phyloP scores from a whole-genome alignment of 2,113 vertebrate genomes.

The Tretioscincus oriximinensis region DNA sequence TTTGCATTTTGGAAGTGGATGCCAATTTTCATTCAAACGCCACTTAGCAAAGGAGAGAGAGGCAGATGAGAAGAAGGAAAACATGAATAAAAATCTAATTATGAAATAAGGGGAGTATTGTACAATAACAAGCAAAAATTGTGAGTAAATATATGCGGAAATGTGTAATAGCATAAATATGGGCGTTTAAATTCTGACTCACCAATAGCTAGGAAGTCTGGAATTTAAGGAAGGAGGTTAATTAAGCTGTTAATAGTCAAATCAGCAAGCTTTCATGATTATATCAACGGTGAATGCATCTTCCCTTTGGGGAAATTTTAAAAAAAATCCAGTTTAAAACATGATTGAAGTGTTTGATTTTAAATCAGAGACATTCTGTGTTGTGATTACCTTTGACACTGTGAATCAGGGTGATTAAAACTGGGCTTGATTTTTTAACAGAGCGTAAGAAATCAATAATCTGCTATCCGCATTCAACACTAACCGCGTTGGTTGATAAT shows the following conservation, averaged over 20 bases:
- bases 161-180: constrained; percentile 6
- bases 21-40: constrained; percentile 5
- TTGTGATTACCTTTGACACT: constrained; percentile 17
- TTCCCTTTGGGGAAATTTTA: constrained; percentile 2
- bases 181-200: constrained; percentile 2
- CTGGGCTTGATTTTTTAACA: constrained; percentile 2
- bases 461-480: too few species aligned
- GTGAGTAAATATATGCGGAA: constrained; percentile 9
- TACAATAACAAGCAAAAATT: constrained; percentile 1
- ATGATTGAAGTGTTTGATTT: constrained; percentile 11
- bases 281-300: background rate
- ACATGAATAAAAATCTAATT: constrained; percentile 10
- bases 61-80: too few species aligned
- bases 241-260: constrained; percentile 19
- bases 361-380: background rate
- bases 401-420: constrained; percentile 15
- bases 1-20: background rate
- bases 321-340: constrained; percentile 1
- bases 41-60: background rate
- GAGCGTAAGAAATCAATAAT: background rate
- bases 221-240: constrained; percentile 17
- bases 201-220: constrained; percentile 3
- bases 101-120: background rate
- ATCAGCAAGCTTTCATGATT: constrained; percentile 23
- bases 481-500: background rate